Evolutionary conservation across 2,797 vertebrate genomes (phyloP).

Genomic region (Myotis pilosus): DNA sequence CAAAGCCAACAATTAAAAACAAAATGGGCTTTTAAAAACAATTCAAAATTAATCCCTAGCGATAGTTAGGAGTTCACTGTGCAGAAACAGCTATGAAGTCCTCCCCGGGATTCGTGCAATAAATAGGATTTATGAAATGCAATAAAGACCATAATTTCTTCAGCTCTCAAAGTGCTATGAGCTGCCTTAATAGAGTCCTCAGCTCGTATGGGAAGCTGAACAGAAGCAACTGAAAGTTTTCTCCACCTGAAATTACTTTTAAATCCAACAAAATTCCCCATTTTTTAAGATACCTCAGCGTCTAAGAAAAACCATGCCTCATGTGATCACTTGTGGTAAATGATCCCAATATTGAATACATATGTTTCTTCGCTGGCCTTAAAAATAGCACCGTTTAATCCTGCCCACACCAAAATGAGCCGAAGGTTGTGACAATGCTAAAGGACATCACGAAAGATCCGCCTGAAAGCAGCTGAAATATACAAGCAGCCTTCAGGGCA

Average conservation of each 20-base stretch:
- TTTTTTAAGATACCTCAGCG: slow-evolving; percentile 52
- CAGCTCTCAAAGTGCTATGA: background rate
- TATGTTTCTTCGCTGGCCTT: slow-evolving; percentile 33
- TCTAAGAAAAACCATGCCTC: slow-evolving; percentile 38
- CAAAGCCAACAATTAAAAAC: slow-evolving; percentile 62
- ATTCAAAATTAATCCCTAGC: slow-evolving; percentile 29
- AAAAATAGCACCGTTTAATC: slow-evolving; percentile 51
- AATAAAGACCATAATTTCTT: slow-evolving; percentile 39
- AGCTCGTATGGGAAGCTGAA: slow-evolving; percentile 1
- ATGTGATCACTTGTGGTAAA: slow-evolving; percentile 13
- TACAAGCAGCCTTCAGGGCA: background rate
- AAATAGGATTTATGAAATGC: slow-evolving; percentile 46
- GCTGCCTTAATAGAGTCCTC: background rate
- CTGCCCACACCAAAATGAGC: background rate
- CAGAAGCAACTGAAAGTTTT: background rate
- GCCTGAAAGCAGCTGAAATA: slow-evolving; percentile 31
- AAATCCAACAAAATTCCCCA: background rate
- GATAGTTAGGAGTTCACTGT: background rate
- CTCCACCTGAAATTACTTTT: slow-evolving; percentile 54
- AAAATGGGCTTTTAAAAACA: slow-evolving; percentile 39
- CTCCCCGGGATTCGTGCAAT: background rate
- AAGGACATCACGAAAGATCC: background rate
- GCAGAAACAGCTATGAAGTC: background rate
- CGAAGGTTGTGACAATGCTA: slow-evolving; percentile 26
- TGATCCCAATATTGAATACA: slow-evolving; percentile 61